Percentiles rank a stretch among this genome's conserved stretches.
Conservation (phyloP, 2,888 invertebrate species). For the Lottia gigantea region DNA sequence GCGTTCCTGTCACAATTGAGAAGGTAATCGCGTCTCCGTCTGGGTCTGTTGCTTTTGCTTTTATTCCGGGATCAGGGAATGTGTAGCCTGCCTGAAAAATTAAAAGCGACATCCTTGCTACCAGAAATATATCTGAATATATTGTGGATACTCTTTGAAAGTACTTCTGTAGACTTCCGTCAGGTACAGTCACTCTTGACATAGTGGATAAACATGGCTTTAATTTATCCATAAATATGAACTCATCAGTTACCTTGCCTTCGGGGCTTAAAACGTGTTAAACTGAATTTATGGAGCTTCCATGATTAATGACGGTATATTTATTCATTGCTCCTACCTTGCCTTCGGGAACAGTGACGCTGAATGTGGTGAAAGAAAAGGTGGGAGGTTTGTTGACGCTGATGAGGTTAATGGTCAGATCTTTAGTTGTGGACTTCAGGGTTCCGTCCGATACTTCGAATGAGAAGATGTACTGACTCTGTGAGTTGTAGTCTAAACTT, state of each 20-base stretch:
- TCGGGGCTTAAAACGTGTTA: background rate
- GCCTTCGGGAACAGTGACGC: constrained; percentile 33
- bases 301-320: background rate
- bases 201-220: too few species aligned
- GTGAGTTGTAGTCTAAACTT: background rate
- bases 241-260: too few species aligned
- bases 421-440: constrained; percentile 28
- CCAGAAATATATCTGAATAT: too few species aligned
- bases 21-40: constrained; percentile 26
- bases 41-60: constrained; percentile 32
- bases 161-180: too few species aligned
- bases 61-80: constrained; percentile 27
- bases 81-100: constrained; percentile 24
- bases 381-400: constrained; percentile 39
- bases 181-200: too few species aligned
- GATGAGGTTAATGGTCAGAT: constrained; percentile 31
- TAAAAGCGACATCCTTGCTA: background rate
- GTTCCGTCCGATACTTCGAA: constrained; percentile 9
- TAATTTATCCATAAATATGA: too few species aligned
- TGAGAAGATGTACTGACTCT: background rate
- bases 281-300: background rate
- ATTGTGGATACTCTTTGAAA: too few species aligned
- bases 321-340: constrained; percentile 26
- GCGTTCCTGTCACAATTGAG: constrained; percentile 24
- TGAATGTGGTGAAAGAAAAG: constrained; percentile 29